Conservation (phyloP, 92 coral and sea anemone genomes). For the Phenganax marumi region DNA sequence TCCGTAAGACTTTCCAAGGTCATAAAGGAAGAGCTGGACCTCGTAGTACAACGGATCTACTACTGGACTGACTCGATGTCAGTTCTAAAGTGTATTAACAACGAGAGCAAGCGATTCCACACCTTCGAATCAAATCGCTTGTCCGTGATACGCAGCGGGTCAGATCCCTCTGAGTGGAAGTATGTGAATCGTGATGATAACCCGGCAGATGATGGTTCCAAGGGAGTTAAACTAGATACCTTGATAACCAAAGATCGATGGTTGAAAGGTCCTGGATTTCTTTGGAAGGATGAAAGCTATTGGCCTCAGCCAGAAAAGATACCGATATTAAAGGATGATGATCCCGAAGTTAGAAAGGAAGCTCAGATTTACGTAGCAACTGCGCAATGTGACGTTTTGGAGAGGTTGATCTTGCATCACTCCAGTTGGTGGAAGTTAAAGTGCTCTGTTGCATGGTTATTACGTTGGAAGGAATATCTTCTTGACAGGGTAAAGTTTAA, state of each 20-base stretch:
- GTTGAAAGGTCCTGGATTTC: slow-evolving; percentile 57
- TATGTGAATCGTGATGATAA: slow-evolving; percentile 57
- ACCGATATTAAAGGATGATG: slow-evolving; percentile 46
- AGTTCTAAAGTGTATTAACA: slow-evolving; percentile 43
- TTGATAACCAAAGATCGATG: slow-evolving; percentile 53
- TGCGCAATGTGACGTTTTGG: slow-evolving; percentile 27
- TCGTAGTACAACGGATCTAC: slow-evolving; percentile 12
- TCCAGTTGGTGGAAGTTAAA: slow-evolving; percentile 67
- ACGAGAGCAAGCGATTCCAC: slow-evolving; percentile 42
- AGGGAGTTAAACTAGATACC: slow-evolving; percentile 50
- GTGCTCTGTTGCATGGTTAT: slow-evolving; percentile 59
- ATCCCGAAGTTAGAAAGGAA: slow-evolving; percentile 65
- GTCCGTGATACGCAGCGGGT: slow-evolving; percentile 49
- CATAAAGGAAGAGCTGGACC: slow-evolving; percentile 44
- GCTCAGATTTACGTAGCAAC: slow-evolving; percentile 40
- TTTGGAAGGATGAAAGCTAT: slow-evolving; percentile 53
- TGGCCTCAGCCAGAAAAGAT: slow-evolving; percentile 48
- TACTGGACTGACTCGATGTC: slow-evolving; percentile 57
- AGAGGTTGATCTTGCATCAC: slow-evolving; percentile 43
- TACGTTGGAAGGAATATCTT: slow-evolving; percentile 48
- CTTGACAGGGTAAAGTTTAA: too few species aligned
- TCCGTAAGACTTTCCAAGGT: slow-evolving; percentile 36
- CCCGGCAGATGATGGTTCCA: slow-evolving; percentile 60
- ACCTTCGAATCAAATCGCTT: slow-evolving; percentile 66
- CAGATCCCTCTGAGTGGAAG: slow-evolving; percentile 42